A percentile compares a stretch with the other conserved stretches of the same genome.
Conservation (phyloP, 2,888 invertebrate genomes). For the Yponomeuta plumbellus region DNA sequence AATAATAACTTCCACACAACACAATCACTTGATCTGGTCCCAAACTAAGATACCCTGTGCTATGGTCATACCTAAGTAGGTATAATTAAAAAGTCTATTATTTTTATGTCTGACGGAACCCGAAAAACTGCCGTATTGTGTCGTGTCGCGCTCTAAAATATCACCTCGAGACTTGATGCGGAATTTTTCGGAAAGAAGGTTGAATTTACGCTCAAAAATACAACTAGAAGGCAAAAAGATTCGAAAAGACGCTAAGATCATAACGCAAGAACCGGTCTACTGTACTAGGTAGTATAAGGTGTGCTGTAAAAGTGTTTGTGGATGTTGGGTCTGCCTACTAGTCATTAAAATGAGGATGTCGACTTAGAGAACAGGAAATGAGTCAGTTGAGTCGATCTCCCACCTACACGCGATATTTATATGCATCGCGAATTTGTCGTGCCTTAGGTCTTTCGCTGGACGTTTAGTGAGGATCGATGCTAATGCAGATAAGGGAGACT, state of each 20-base stretch:
- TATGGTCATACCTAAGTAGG: too few species aligned
- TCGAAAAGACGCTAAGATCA: conserved; percentile 21
- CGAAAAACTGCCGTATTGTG: too few species aligned
- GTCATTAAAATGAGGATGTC: conserved; percentile 15
- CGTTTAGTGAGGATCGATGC: too few species aligned
- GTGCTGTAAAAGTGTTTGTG: background rate
- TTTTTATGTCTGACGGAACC: too few species aligned
- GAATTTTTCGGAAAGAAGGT: conserved; percentile 4
- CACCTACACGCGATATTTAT: background rate
- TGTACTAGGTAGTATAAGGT: background rate
- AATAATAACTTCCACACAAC: too few species aligned
- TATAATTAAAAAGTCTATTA: too few species aligned
- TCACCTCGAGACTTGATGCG: background rate
- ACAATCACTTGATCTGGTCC: too few species aligned
- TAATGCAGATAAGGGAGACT: too few species aligned
- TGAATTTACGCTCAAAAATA: background rate
- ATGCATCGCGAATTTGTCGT: background rate
- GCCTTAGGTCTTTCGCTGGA: background rate
- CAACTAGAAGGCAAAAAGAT: conserved; percentile 38
- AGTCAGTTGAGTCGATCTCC: conserved; percentile 8
- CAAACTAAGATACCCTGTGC: too few species aligned
- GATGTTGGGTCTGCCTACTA: conserved; percentile 3
- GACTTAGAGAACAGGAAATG: conserved; percentile 17
- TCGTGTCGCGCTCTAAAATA: background rate
- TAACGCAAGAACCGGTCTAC: background rate